Evolutionary conservation across 1,140 invertebrate genomes (phyloP).

Genomic region (Drosophila lini): DNA sequence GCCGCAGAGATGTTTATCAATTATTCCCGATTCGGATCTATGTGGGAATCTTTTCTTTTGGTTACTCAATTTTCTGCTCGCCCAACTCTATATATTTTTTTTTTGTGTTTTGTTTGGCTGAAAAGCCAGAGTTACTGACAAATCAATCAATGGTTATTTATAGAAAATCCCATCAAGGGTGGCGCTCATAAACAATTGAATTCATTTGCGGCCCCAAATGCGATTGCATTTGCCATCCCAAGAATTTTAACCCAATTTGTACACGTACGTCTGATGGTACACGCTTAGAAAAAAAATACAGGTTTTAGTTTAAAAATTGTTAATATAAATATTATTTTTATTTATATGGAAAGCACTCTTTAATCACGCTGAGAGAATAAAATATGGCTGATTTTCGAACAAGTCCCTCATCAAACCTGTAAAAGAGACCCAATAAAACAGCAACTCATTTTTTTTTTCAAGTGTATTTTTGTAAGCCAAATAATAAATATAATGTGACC

Average conservation of each 20-base stretch:
- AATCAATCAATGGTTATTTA: constrained; percentile 51
- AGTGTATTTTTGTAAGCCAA: constrained; percentile 11
- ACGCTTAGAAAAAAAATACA: neutral
- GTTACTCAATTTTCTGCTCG: constrained; percentile 5
- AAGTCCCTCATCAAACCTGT: no score
- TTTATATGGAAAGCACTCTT: no score
- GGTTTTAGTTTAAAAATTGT: no score
- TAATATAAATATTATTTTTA: no score
- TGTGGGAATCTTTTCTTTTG: neutral
- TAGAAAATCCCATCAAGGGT: constrained; percentile 46
- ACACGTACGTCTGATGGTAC: neutral
- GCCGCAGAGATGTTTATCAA: constrained; percentile 40
- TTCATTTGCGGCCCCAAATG: constrained; percentile 43
- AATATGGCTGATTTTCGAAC: no score
- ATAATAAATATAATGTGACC: neutral
- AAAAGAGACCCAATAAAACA: neutral
- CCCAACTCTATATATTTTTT: neutral
- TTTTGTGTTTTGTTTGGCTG: neutral
- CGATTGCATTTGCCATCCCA: constrained; percentile 42
- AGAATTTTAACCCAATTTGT: constrained; percentile 55
- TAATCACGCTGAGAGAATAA: no score
- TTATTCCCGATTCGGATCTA: constrained; percentile 33
- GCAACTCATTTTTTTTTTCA: neutral
- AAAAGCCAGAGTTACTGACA: constrained; percentile 21
- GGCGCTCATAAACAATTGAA: constrained; percentile 53